Conservation (phyloP, 30 jellyfish, hydroid and myxozoan genomes). For the Nemopilema nomurai region DNA sequence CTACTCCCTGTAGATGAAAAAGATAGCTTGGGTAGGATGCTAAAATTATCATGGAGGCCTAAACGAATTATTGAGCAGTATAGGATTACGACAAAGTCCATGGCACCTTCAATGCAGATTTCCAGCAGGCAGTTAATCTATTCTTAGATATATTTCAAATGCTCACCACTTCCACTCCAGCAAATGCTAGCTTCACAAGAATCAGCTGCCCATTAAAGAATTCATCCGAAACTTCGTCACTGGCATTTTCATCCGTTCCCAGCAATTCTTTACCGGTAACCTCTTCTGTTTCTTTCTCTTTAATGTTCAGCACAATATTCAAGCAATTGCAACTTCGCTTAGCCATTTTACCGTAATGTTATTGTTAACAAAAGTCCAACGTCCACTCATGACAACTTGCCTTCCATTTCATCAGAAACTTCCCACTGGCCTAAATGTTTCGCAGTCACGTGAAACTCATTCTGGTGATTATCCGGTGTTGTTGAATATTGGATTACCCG, state of each 20-base stretch:
- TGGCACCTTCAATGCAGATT: no score
- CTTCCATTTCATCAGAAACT: background rate
- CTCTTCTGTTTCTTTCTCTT: conserved; percentile 35
- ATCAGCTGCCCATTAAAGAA: conserved; percentile 63
- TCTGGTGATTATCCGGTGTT: background rate
- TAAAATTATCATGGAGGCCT: no score
- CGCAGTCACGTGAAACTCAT: conserved; percentile 53
- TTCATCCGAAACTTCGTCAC: conserved; percentile 12
- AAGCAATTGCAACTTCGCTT: conserved; percentile 82
- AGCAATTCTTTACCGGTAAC: conserved; percentile 56
- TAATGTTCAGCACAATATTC: conserved; percentile 65
- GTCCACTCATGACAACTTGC: background rate
- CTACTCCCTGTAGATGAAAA: no score
- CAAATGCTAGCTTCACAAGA: conserved; percentile 76
- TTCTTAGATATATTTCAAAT: no score
- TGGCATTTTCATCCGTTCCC: conserved; percentile 47
- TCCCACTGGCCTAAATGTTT: conserved; percentile 10
- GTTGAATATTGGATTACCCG: conserved; percentile 4
- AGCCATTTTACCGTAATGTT: conserved; percentile 38
- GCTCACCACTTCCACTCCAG: conserved; percentile 93
- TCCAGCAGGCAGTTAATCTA: no score
- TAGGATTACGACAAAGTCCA: no score
- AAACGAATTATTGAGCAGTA: no score
- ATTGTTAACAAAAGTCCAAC: background rate
- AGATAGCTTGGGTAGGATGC: no score